Percentiles rank a stretch among this genome's conserved stretches.
Conservation (phyloP, 2,888 invertebrate genomes). For the Andrena minutula region DNA sequence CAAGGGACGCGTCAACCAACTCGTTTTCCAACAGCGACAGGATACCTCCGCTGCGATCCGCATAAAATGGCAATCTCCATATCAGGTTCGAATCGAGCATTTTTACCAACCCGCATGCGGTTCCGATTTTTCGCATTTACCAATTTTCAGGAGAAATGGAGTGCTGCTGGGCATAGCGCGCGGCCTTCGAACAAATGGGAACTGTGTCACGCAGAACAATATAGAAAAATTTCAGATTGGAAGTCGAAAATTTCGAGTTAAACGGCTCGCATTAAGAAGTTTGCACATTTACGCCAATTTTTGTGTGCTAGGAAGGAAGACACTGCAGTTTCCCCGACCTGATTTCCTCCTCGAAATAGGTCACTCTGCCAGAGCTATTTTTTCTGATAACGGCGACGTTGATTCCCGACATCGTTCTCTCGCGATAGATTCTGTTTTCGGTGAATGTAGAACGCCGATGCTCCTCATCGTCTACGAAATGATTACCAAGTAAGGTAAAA, state of each 20-base stretch:
- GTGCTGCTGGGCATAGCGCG: too few species aligned
- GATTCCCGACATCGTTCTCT: background rate
- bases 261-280: background rate
- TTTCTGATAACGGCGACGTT: background rate
- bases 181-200: too few species aligned
- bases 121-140: background rate
- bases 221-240: background rate
- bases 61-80: constrained; percentile 38
- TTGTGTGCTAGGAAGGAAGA: background rate
- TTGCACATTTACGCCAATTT: too few species aligned
- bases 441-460: background rate
- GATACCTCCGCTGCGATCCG: constrained; percentile 2
- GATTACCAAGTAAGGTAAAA: background rate
- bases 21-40: constrained; percentile 17
- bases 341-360: background rate
- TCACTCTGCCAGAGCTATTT: background rate
- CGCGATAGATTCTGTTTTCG: background rate
- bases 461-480: too few species aligned
- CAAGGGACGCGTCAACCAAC: constrained; percentile 27
- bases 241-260: background rate
- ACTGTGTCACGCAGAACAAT: background rate
- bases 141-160: background rate
- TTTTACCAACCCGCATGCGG: background rate
- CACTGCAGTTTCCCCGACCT: background rate
- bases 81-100: constrained; percentile 44